Conservation (phyloP, 2,888 invertebrate genomes). For the Drosophila quinaria region DNA sequence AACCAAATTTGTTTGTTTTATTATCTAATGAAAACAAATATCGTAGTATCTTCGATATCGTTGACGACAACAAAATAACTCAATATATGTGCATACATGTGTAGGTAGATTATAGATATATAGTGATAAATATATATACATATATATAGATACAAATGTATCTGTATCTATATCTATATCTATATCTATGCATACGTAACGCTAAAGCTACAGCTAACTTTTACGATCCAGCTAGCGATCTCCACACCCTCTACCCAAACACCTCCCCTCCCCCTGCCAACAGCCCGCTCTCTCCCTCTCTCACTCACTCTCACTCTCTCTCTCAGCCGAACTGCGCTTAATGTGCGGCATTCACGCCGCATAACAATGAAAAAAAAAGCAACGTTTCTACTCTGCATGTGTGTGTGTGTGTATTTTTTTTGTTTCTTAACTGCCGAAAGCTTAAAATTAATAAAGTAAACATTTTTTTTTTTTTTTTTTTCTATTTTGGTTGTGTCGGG, state of each 20-base stretch:
- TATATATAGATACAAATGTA: constrained; percentile 14
- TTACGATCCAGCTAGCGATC: constrained; percentile 6
- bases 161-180: constrained; percentile 1
- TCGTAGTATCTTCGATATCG: constrained; percentile 19
- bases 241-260: constrained; percentile 14
- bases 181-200: constrained; percentile 18
- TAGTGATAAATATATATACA: background rate
- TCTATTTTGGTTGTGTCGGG: constrained; percentile 43
- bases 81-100: constrained; percentile 24
- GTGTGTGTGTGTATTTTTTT: constrained; percentile 31
- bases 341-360: constrained; percentile 68
- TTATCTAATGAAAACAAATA: constrained; percentile 49
- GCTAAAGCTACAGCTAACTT: constrained; percentile 13
- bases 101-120: constrained; percentile 5
- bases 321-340: constrained; percentile 51
- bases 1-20: constrained; percentile 29
- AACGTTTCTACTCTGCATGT: constrained; percentile 17
- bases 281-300: background rate
- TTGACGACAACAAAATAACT: constrained; percentile 7
- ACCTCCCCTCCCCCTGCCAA: constrained; percentile 4
- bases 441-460: constrained; percentile 80
- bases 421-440: constrained; percentile 75
- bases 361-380: constrained; percentile 54
- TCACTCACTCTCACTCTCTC: background rate
- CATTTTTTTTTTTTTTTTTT: constrained; percentile 39